Evolutionary conservation across 2,797 vertebrate species (phyloP), one percentile per base, ranked within the genome.

Genomic region (Tympanoctomys barrerae): DNA sequence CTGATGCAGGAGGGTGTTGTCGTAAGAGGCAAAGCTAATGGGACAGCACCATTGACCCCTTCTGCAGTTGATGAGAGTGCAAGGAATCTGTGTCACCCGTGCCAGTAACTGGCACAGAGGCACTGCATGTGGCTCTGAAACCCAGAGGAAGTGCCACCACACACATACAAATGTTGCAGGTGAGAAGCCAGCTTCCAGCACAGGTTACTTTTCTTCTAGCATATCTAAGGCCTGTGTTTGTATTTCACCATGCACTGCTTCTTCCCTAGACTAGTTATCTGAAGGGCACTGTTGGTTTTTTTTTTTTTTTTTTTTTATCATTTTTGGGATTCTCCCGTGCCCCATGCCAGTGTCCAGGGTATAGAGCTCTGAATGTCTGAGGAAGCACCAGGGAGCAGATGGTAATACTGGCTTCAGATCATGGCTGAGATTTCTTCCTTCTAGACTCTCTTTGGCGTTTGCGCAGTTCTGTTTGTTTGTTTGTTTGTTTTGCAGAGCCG

Each of bases 231-330:
- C 24, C 52, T 61, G 61, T 31, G 46, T 89, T 90, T 70, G 13
- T 52, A 59, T 61, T 92, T 90, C 82, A 77, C 91, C 85, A 57
- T 89, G 68, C 31, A 18, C 11, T 73, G 54, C 78, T 59, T 75
- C 16, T 36, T 61, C 66, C 39, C 46, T 87, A 61, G 28, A 78
- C 31, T 87, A 89, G 33, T 66, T 16, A 83, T 49, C 75, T 73
- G 36, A 82, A 89, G 59, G 81, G 18, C 12, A 52, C 26, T 46
- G 21, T n/a, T n/a, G n/a, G n/a, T n/a, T n/a, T 28, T 33, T 11
- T 64, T 42, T 42, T 42, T 42, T 42, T 42, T 42, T 42, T 42
- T 42, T 26, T 52, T 42, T 81, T 68, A 26, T 1, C 5, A 19
- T n/a, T 89, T 36, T 66, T 46, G 64, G 54, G 26, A 31, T 75